Evolutionary conservation across 2,797 vertebrate genomes (phyloP).

Genomic region (Calcarius lapponicus): DNA sequence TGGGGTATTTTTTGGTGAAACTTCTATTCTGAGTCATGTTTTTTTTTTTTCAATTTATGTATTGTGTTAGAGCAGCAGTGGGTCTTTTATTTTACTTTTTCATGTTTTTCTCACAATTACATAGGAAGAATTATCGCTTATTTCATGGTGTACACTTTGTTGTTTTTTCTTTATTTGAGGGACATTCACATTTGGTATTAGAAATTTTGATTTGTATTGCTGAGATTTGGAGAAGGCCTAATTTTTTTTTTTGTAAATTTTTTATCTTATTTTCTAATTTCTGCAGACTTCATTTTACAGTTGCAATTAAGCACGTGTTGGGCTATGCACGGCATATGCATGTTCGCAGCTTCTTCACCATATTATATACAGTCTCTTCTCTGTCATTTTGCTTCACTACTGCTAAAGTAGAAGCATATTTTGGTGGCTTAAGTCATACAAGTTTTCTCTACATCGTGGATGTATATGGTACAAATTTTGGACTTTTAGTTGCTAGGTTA

Average conservation of each 20-base stretch:
- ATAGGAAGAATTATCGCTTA: not conserved
- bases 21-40: not conserved
- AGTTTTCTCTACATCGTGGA: accelerated
- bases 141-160: not conserved
- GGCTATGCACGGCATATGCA: not conserved
- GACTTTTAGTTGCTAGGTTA: not conserved
- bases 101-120: not conserved
- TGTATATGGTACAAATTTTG: not conserved
- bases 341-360: accelerated
- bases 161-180: not conserved
- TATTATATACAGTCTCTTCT: not conserved
- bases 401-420: not conserved
- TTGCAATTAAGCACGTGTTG: too few relatives aligned
- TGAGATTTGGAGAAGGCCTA: not conserved
- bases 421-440: not conserved
- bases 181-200: not conserved
- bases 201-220: not conserved
- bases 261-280: not conserved
- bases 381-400: not conserved
- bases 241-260: not conserved
- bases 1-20: not conserved
- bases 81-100: not conserved
- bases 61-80: not conserved
- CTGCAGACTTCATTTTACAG: not conserved
- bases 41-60: not conserved